A percentile compares a stretch with the other conserved stretches of the same genome.
Conservation (phyloP, 2,797 vertebrate genomes). For the Mormyrops boulengeri region DNA sequence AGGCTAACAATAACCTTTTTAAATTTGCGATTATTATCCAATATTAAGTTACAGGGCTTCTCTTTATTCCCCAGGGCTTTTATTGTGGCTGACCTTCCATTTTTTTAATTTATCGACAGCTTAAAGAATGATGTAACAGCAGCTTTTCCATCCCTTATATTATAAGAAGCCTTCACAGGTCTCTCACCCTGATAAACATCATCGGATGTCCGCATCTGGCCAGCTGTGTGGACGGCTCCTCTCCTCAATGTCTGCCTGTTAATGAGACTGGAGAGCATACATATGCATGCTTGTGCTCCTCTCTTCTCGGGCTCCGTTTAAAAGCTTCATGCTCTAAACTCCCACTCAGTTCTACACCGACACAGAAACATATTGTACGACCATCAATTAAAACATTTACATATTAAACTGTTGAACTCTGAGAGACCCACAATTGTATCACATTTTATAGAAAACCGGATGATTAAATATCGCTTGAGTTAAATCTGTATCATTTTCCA, state of each 20-base stretch:
- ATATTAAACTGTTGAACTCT: slow-evolving; percentile 20
- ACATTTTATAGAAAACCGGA: slow-evolving; percentile 5
- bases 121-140: not conserved
- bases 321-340: slow-evolving; percentile 15
- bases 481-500: not conserved
- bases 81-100: not conserved
- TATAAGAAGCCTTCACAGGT: not conserved
- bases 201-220: slow-evolving; percentile 29
- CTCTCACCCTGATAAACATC: slow-evolving; percentile 22
- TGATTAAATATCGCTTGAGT: not conserved
- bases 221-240: not conserved
- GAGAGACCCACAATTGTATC: slow-evolving; percentile 1
- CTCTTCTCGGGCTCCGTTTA: not conserved
- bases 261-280: slow-evolving; percentile 17
- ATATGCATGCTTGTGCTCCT: slow-evolving; percentile 13
- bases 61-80: not conserved
- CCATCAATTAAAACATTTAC: slow-evolving; percentile 28
- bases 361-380: slow-evolving; percentile 21
- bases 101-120: not conserved
- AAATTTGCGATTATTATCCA: not conserved
- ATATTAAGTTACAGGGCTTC: not conserved
- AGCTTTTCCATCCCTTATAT: not conserved
- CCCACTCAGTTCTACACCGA: slow-evolving; percentile 19
- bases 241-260: slow-evolving; percentile 3
- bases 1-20: not conserved